phyloP scores from a whole-genome alignment of 2,113 vertebrate genomes.

The Vicugna pacos region DNA sequence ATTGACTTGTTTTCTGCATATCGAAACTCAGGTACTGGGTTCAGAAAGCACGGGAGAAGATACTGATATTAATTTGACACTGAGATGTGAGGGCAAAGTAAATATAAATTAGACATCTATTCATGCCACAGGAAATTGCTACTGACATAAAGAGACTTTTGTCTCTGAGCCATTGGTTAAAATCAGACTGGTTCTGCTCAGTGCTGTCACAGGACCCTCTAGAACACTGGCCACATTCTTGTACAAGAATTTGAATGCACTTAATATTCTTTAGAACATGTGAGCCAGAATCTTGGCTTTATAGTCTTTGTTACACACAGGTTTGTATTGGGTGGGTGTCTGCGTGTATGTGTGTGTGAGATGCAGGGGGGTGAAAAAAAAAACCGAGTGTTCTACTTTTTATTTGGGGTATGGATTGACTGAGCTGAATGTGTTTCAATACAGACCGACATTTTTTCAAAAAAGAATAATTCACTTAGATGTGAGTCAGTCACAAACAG shows the following conservation, averaged over 20 bases:
- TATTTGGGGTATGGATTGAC: background rate
- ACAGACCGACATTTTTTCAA: background rate
- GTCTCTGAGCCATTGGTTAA: background rate
- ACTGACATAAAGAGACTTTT: background rate
- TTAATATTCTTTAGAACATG: background rate
- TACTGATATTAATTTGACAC: slow-evolving; percentile 23
- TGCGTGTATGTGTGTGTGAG: no score
- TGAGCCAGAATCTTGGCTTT: background rate
- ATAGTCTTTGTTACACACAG: background rate
- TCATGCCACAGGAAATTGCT: slow-evolving; percentile 7
- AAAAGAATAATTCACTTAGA: background rate
- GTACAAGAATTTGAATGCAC: background rate
- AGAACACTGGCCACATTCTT: background rate
- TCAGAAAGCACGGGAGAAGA: background rate
- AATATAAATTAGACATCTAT: slow-evolving; percentile 43
- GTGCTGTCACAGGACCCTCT: background rate
- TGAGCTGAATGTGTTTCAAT: background rate
- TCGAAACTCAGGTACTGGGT: background rate
- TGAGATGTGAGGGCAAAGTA: background rate
- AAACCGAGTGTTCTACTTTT: background rate
- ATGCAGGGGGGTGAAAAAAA: background rate
- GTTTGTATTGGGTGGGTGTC: background rate
- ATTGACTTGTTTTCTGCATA: slow-evolving; percentile 54
- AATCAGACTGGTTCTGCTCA: background rate
- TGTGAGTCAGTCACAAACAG: background rate